Evolutionary conservation across 2,888 invertebrate genomes (phyloP).

Genomic region (Drosophila ezoana): DNA sequence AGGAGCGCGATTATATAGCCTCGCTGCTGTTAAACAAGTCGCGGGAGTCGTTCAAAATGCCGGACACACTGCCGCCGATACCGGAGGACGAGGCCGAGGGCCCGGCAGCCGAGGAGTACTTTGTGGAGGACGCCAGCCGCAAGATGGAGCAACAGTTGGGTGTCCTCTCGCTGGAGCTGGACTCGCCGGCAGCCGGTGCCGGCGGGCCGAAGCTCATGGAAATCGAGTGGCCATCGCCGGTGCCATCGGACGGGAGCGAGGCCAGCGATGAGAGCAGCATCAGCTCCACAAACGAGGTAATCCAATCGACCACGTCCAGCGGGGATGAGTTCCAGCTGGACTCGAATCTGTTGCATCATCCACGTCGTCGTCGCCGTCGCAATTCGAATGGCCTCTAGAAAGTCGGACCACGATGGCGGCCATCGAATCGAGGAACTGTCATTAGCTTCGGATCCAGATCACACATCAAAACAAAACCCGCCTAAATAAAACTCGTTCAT

Average conservation of each 20-base stretch:
- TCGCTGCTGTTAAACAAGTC: not conserved
- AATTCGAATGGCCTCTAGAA: not conserved
- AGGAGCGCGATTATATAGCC: not conserved
- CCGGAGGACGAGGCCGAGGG: not conserved
- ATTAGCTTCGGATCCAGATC: not conserved
- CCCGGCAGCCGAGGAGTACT: not conserved
- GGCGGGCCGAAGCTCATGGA: not conserved
- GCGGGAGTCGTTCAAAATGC: not conserved
- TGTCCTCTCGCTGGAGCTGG: not conserved
- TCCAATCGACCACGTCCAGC: not conserved
- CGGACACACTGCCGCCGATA: not conserved
- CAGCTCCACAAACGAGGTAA: not conserved
- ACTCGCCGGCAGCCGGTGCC: not conserved
- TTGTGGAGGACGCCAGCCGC: not conserved
- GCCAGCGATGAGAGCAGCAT: not conserved
- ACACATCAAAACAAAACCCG: not conserved
- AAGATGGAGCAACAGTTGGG: not conserved
- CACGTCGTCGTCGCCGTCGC: conserved; percentile 2
- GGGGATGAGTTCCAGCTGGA: not conserved
- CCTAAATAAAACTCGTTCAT: not conserved
- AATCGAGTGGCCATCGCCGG: not conserved
- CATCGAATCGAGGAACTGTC: not conserved
- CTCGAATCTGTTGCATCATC: not conserved
- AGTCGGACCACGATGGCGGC: not conserved
- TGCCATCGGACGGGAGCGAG: not conserved